Conservation (phyloP, 2,888 invertebrate genomes). For the Brassicogethes aeneus region DNA sequence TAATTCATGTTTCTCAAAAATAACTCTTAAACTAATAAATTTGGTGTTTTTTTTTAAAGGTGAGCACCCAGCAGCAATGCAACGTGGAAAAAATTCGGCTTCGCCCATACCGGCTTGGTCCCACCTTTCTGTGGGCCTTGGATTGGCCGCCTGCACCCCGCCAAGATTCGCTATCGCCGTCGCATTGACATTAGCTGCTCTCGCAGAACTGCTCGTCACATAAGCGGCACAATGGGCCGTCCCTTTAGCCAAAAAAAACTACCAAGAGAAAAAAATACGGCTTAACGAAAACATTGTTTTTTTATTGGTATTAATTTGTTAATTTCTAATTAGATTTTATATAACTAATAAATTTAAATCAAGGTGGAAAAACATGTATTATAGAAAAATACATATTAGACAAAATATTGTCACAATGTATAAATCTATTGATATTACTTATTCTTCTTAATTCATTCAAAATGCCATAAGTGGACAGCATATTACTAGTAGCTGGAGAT, state of each 20-base stretch:
- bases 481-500: too few relatives aligned
- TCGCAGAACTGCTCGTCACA: slow-evolving; percentile 37
- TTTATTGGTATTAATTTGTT: slow-evolving; percentile 11
- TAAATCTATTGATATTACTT: neutral
- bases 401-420: neutral
- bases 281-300: slow-evolving; percentile 15
- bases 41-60: too few relatives aligned
- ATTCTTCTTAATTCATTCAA: neutral
- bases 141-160: slow-evolving; percentile 41
- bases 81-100: slow-evolving; percentile 47
- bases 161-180: slow-evolving; percentile 39
- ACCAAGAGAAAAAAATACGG: slow-evolving; percentile 13
- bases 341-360: slow-evolving; percentile 15
- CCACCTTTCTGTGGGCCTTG: slow-evolving; percentile 43
- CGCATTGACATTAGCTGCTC: slow-evolving; percentile 36
- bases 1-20: too few relatives aligned
- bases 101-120: slow-evolving; percentile 45
- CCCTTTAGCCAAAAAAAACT: slow-evolving; percentile 8
- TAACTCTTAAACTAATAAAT: too few relatives aligned
- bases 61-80: slow-evolving; percentile 65
- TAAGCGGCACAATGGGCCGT: slow-evolving; percentile 22
- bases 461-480: slow-evolving; percentile 1
- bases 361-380: slow-evolving; percentile 13
- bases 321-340: slow-evolving; percentile 23
- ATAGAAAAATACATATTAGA: slow-evolving; percentile 8